phyloP scores from a whole-genome alignment of 2,797 vertebrate species.

The Alca torda region DNA sequence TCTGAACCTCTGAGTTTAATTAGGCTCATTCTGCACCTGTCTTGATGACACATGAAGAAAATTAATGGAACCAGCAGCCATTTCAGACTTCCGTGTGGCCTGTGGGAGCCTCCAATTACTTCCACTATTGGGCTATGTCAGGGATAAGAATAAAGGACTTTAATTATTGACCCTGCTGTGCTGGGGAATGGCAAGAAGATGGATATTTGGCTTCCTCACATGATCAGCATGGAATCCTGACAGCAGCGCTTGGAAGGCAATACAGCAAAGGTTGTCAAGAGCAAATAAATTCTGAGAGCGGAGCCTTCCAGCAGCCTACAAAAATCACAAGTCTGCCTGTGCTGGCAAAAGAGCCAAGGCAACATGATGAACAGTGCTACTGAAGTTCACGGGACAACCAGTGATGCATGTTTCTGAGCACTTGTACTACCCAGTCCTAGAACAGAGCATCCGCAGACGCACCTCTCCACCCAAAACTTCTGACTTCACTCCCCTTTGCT shows the following conservation, averaged over 20 bases:
- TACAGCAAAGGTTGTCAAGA: neutral
- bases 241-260: neutral
- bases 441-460: neutral
- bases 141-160: conserved; percentile 18
- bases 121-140: neutral
- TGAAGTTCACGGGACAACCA: neutral
- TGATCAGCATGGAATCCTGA: neutral
- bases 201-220: neutral
- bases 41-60: conserved; percentile 8
- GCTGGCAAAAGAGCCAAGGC: neutral
- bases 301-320: neutral
- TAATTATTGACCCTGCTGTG: conserved; percentile 47
- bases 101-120: conserved; percentile 10
- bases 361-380: neutral
- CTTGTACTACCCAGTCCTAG: neutral
- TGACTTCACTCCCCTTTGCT: neutral
- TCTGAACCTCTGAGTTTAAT: conserved; percentile 12
- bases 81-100: neutral
- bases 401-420: neutral
- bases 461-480: neutral
- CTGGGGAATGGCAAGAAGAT: neutral
- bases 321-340: neutral
- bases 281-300: neutral
- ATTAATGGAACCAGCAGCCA: conserved; percentile 13
- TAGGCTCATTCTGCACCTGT: conserved; percentile 45